Percentiles rank a stretch among this genome's conserved stretches.
phyloP scores from a whole-genome alignment of 1,140 invertebrate species.

The Drosophila truncata region DNA sequence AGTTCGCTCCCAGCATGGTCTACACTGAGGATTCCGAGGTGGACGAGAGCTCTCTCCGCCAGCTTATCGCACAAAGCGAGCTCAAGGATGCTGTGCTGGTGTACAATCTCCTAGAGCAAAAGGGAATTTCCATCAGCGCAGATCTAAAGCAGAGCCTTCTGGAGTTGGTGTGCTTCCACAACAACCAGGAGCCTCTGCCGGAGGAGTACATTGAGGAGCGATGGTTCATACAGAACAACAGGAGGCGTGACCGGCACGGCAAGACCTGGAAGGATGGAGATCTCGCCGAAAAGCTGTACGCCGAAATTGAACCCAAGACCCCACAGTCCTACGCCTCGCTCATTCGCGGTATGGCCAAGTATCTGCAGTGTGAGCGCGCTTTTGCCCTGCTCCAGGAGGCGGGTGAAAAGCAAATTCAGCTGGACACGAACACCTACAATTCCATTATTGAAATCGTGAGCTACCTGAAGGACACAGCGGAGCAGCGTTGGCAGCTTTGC shows the following conservation, averaged over 20 bases:
- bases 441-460: constrained; percentile 87
- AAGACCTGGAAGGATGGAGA: constrained; percentile 92
- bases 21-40: constrained; percentile 90
- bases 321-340: constrained; percentile 88
- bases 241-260: constrained; percentile 86
- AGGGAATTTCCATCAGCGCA: constrained; percentile 87
- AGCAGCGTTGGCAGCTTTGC: constrained; percentile 88
- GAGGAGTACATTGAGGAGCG: constrained; percentile 91
- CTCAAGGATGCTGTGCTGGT: constrained; percentile 90
- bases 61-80: constrained; percentile 88
- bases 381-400: constrained; percentile 89
- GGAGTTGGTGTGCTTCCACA: constrained; percentile 93
- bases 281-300: constrained; percentile 89
- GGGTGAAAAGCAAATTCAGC: constrained; percentile 87
- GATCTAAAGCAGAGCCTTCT: constrained; percentile 90
- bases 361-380: constrained; percentile 88
- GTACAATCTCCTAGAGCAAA: constrained; percentile 89
- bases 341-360: constrained; percentile 91
- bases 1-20: constrained; percentile 89
- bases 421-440: constrained; percentile 90
- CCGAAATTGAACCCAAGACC: constrained; percentile 88
- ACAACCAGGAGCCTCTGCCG: constrained; percentile 88
- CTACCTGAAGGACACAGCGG: constrained; percentile 88
- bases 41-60: constrained; percentile 86
- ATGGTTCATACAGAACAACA: constrained; percentile 88